These are phyloP conservation scores for Callipepla squamata DNA, from an alignment of 2,113 vertebrate genomes.

Conservation along the genomic window DNA sequence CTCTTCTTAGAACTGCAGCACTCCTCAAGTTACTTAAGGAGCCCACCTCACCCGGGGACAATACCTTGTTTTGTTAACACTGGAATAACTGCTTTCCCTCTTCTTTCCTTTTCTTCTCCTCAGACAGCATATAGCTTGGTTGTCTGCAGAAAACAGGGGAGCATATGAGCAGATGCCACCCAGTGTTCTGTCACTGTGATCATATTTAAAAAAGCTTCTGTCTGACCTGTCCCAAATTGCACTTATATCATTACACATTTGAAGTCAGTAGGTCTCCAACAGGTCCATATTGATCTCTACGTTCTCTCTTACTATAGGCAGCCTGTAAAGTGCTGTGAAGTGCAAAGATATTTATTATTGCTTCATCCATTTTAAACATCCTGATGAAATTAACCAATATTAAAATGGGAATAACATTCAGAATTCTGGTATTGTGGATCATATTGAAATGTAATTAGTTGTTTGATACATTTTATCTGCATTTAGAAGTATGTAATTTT, in stretches of 20 bases:
- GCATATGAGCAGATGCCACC: not conserved
- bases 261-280: not conserved
- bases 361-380: slow-evolving; percentile 9
- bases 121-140: not conserved
- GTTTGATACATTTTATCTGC: not conserved
- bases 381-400: not conserved
- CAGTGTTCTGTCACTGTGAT: not conserved
- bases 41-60: not conserved
- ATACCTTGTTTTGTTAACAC: not conserved
- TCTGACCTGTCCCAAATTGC: not conserved
- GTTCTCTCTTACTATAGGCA: not conserved
- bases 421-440: not conserved
- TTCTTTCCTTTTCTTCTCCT: not conserved
- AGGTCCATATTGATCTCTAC: not conserved
- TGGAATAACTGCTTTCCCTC: not conserved
- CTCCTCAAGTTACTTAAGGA: not conserved
- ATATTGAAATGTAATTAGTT: not conserved
- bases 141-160: not conserved
- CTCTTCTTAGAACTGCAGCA: not conserved
- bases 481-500: not conserved
- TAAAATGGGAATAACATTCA: not conserved
- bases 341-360: not conserved
- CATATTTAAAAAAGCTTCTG: not conserved
- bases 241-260: not conserved
- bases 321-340: not conserved